Evolutionary conservation across 2,797 vertebrate species (phyloP), one percentile per base, ranked within the genome.

Genomic region (Hippopotamyrus pictus): DNA sequence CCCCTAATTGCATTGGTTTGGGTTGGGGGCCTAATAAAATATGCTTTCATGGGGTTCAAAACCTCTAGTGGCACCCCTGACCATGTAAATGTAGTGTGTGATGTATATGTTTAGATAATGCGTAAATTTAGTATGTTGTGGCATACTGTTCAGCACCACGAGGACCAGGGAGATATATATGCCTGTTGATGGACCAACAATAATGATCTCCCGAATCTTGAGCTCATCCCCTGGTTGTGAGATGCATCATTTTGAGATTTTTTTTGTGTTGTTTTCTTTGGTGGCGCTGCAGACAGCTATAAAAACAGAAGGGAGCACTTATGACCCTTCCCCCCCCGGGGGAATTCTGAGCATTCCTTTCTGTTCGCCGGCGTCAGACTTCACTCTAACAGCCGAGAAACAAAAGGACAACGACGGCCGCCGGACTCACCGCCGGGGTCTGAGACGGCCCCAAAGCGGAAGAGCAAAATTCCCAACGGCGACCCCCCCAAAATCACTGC

Each of bases 271-370:
- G 57, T 41, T 37, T 41, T 41, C 5, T 76, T 19, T 41, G 14
- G 5, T n/a, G 19, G 41, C 1, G 7, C 41, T 11, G 76, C 41
- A 82, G 76, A 82, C 41, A 41, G 76, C 73, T 79, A 79, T 17
- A 79, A 79, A 79, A 79, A 79, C 73, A 79, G 37, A 79, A 79
- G 37, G 37, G 41, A 82, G 76, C 76, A 82, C 19, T 82, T 82
- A 46, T 46, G 73, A 79, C 33, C 5, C 29, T 14, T 5, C 17
- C 7, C 73, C 14, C 17, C 69, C 69, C 5, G 5, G 69, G 65
- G 37, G 76, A 2, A 82, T 82, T 22, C 37, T 82, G 76, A 82
- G 41, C 76, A 82, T 82, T 82, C 76, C 76, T 46, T 46, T 46
- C 41, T 4, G 41, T 22, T n/a, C 3, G 41, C 76, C 19, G 6